Conservation (phyloP, 2,797 vertebrate species). For the Enteromius mattozi region DNA sequence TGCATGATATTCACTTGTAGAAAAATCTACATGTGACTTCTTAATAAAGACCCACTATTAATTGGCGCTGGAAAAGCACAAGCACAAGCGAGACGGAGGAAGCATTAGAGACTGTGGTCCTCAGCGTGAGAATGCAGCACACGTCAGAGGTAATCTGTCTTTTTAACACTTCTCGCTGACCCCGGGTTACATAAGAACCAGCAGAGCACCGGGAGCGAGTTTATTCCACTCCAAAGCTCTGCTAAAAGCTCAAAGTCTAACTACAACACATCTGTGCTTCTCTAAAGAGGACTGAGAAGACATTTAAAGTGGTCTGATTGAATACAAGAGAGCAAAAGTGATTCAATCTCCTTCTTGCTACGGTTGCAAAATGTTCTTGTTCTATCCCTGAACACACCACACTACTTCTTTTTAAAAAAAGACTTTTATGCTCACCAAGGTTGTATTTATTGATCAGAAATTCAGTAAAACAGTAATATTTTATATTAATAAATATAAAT, state of each 20-base stretch:
- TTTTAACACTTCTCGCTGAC: slow-evolving; percentile 75
- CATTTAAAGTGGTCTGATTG: background rate
- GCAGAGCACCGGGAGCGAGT: slow-evolving; percentile 58
- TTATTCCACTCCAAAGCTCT: slow-evolving; percentile 50
- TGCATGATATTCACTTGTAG: background rate
- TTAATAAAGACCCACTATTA: background rate
- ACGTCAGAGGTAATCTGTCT: slow-evolving; percentile 76
- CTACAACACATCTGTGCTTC: background rate
- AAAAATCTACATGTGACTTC: background rate
- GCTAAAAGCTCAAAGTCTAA: slow-evolving; percentile 6
- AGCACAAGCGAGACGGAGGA: background rate
- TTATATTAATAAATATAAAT: too few relatives aligned
- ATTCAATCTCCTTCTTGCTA: background rate
- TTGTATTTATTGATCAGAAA: background rate
- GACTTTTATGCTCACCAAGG: background rate
- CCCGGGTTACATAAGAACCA: slow-evolving; percentile 68
- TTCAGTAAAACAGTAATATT: background rate
- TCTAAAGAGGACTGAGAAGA: background rate
- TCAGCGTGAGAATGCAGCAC: slow-evolving; percentile 59
- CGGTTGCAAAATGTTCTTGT: background rate
- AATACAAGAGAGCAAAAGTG: background rate
- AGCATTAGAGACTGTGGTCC: background rate
- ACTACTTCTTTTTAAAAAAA: background rate
- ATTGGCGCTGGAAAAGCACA: background rate
- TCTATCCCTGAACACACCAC: background rate